Percentiles rank a stretch among this genome's conserved stretches.
These are phyloP conservation scores for Rosalia funebris DNA, from an alignment of 2,888 invertebrate species.

Conservation along the genomic window DNA sequence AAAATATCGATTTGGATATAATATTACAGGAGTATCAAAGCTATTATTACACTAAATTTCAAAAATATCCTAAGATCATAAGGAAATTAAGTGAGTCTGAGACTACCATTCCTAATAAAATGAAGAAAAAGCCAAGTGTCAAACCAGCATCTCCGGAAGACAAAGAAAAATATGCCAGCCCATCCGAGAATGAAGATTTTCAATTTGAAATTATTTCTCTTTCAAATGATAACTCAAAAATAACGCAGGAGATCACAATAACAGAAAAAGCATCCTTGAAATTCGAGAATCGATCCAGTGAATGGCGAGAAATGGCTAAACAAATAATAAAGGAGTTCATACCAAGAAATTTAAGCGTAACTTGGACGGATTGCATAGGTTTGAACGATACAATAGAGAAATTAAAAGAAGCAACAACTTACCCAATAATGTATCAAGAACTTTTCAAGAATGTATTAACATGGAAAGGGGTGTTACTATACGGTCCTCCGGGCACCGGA, in stretches of 20 bases:
- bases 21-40: conserved; percentile 90
- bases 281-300: conserved; percentile 63
- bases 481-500: conserved; percentile 79
- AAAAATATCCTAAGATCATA: conserved; percentile 85
- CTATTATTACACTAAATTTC: conserved; percentile 86
- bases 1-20: conserved; percentile 89
- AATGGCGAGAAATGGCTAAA: conserved; percentile 74
- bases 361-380: conserved; percentile 85
- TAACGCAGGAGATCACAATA: conserved; percentile 5
- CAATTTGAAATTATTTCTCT: conserved; percentile 50
- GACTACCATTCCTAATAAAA: conserved; percentile 17
- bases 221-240: conserved; percentile 24
- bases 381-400: conserved; percentile 78
- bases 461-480: conserved; percentile 79
- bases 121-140: conserved; percentile 35
- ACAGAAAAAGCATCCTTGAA: conserved; percentile 47
- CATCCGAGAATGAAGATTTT: conserved; percentile 49
- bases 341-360: conserved; percentile 65
- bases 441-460: conserved; percentile 77
- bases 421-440: conserved; percentile 79
- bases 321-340: conserved; percentile 73
- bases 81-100: conserved; percentile 63
- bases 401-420: conserved; percentile 87
- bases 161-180: conserved; percentile 50
- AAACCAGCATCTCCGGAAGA: conserved; percentile 28